These are phyloP conservation scores for Graphium colonna DNA, from an alignment of 2,888 invertebrate genomes.

Conservation along the genomic window DNA sequence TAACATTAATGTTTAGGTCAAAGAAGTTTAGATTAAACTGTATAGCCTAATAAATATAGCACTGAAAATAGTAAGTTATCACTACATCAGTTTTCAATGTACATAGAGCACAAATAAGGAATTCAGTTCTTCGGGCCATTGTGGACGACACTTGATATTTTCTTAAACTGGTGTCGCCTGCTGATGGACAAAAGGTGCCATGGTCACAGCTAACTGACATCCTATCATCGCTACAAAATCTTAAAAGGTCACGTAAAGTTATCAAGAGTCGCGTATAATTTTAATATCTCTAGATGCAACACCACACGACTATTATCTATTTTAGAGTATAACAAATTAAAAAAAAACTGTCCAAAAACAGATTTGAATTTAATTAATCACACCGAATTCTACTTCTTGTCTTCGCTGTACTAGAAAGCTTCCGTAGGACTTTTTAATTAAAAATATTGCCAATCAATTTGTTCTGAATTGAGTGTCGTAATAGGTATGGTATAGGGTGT, in stretches of 20 bases:
- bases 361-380: not conserved
- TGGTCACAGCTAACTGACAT: not conserved
- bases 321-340: too few species aligned
- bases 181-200: not conserved
- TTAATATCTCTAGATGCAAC: too few species aligned
- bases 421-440: too few species aligned
- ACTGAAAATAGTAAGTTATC: constrained; percentile 3
- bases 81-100: not conserved
- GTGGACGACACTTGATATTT: not conserved
- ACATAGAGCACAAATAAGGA: constrained; percentile 9
- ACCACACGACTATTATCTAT: too few species aligned
- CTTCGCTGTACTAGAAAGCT: not conserved
- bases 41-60: not conserved
- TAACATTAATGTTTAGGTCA: not conserved
- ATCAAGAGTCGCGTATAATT: not conserved
- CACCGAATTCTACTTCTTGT: not conserved
- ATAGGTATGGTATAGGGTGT: too few species aligned
- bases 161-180: not conserved
- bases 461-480: too few species aligned
- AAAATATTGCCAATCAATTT: too few species aligned
- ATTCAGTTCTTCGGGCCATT: not conserved
- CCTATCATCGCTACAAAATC: too few species aligned
- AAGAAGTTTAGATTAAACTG: too few species aligned
- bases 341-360: not conserved
- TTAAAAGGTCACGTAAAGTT: too few species aligned